These are phyloP conservation scores for Heliconius himera DNA, from an alignment of 1,140 invertebrate species.

Conservation along the genomic window DNA sequence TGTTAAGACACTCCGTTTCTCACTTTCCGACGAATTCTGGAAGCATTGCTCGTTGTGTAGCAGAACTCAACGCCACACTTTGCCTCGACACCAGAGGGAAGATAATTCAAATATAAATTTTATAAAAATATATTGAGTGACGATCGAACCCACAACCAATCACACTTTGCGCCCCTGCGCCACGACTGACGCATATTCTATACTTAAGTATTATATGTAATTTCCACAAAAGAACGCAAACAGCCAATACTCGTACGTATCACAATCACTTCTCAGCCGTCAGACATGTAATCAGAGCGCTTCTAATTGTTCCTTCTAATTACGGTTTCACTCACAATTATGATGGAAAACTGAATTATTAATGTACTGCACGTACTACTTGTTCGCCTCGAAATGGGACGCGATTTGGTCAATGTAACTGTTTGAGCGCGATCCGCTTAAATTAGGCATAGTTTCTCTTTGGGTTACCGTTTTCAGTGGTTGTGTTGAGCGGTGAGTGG, in stretches of 20 bases:
- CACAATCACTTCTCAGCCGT: slow-evolving; percentile 38
- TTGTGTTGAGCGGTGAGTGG: too few species aligned
- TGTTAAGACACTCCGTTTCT: too few species aligned
- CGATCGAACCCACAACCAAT: too few species aligned
- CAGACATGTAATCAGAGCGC: slow-evolving; percentile 36
- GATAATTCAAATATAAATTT: too few species aligned
- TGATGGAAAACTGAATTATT: slow-evolving; percentile 39
- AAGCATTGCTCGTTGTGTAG: too few species aligned
- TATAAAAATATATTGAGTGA: too few species aligned
- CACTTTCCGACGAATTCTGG: too few species aligned
- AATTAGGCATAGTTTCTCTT: slow-evolving; percentile 12
- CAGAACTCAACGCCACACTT: too few species aligned
- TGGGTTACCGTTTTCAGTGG: not conserved
- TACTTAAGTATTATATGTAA: slow-evolving; percentile 3
- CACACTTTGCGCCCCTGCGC: too few species aligned
- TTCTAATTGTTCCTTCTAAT: slow-evolving; percentile 38
- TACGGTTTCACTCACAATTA: slow-evolving; percentile 39
- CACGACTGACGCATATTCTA: too few species aligned
- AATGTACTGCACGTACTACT: slow-evolving; percentile 32
- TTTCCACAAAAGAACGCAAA: slow-evolving; percentile 26
- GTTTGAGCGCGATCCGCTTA: slow-evolving; percentile 3
- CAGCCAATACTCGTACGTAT: slow-evolving; percentile 19
- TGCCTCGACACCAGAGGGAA: too few species aligned
- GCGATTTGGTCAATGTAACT: slow-evolving; percentile 36
- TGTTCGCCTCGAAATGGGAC: slow-evolving; percentile 29